Evolutionary conservation across 30 jellyfish, hydroid and myxozoan genomes (phyloP).

Genomic region (Hydra vulgaris): DNA sequence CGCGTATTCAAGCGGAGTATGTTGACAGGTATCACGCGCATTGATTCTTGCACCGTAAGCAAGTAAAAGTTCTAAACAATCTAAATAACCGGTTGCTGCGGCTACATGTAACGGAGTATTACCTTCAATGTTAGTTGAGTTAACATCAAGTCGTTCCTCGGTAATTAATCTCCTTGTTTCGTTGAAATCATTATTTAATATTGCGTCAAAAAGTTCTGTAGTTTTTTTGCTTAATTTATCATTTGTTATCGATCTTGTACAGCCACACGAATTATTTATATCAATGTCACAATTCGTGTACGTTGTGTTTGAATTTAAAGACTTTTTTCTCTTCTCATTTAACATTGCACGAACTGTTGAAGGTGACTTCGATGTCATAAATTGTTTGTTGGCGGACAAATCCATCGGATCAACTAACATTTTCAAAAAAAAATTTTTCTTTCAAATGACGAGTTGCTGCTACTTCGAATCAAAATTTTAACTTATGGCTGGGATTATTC

Average conservation of each 20-base stretch:
- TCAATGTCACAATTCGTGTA: not conserved
- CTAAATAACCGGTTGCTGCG: slow-evolving; percentile 53
- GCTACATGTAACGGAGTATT: slow-evolving; percentile 76
- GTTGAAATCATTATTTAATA: slow-evolving; percentile 16
- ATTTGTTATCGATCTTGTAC: slow-evolving; percentile 6
- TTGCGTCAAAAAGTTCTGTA: slow-evolving; percentile 21
- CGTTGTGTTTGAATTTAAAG: not conserved
- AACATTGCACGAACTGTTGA: not conserved
- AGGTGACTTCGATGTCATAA: not conserved
- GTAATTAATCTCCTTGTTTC: slow-evolving; percentile 9
- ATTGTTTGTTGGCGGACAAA: not conserved
- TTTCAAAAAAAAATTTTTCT: too few species aligned
- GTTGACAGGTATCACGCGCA: slow-evolving; percentile 29
- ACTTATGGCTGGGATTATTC: not conserved
- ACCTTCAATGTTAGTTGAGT: slow-evolving; percentile 35
- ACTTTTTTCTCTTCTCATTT: not conserved
- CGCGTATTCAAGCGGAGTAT: slow-evolving; percentile 77
- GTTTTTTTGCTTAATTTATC: not conserved
- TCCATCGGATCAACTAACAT: not conserved
- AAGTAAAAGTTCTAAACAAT: slow-evolving; percentile 54
- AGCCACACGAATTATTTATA: not conserved
- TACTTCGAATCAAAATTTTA: not conserved
- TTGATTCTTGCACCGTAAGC: slow-evolving; percentile 77
- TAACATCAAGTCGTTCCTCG: slow-evolving; percentile 22
- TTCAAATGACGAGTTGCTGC: not conserved